A percentile compares a stretch with the other conserved stretches of the same genome.
These are phyloP conservation scores for Antitype chi DNA, from an alignment of 2,888 invertebrate species.

Conservation along the genomic window DNA sequence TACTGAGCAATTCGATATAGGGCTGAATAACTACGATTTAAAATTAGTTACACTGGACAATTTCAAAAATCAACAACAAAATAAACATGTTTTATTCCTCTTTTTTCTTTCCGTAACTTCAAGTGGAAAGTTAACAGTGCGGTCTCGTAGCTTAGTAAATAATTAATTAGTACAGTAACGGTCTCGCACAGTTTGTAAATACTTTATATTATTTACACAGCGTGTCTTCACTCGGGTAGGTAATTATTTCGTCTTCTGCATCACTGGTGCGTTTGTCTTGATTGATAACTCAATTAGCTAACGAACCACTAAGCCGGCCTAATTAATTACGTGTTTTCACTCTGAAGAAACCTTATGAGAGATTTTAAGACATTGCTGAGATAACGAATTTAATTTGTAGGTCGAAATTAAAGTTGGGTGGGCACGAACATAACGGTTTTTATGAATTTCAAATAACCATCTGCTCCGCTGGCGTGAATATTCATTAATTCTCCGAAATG, in stretches of 20 bases:
- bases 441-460: slow-evolving; percentile 16
- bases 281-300: slow-evolving; percentile 42
- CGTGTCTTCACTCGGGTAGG: not conserved
- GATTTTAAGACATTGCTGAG: slow-evolving; percentile 16
- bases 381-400: not conserved
- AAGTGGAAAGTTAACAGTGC: slow-evolving; percentile 2
- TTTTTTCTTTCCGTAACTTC: slow-evolving; percentile 3
- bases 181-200: slow-evolving; percentile 3
- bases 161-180: not conserved
- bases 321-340: slow-evolving; percentile 30
- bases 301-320: slow-evolving; percentile 42
- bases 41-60: not conserved
- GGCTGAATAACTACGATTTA: no score
- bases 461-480: slow-evolving; percentile 1
- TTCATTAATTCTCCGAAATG: slow-evolving; percentile 14
- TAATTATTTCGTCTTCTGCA: slow-evolving; percentile 18
- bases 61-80: not conserved
- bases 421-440: not conserved
- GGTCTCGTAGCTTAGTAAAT: not conserved
- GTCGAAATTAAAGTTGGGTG: not conserved
- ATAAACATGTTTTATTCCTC: not conserved
- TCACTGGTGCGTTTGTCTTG: slow-evolving; percentile 39
- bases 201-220: slow-evolving; percentile 20
- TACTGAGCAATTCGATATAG: no score
- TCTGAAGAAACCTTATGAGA: slow-evolving; percentile 3